A percentile compares a stretch with the other conserved stretches of the same genome.
Evolutionary conservation across 2,888 invertebrate species (phyloP).

Genomic region (Drosophila mayaguana): DNA sequence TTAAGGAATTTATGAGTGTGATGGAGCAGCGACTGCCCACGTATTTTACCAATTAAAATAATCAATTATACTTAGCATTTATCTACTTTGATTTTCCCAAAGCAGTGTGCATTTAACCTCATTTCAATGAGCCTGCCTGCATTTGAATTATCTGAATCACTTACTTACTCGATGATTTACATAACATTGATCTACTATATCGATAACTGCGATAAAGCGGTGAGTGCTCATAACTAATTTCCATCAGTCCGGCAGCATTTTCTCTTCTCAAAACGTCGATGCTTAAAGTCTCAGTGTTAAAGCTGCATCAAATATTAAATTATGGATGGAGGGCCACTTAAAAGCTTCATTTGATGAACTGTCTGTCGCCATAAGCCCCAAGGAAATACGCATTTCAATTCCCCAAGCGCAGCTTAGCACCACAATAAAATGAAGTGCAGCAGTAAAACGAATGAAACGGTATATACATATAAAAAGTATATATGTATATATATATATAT

Average conservation of each 20-base stretch:
- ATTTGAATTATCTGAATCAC: not conserved
- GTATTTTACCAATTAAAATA: not conserved
- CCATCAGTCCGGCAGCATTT: not conserved
- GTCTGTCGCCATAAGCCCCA: conserved; percentile 63
- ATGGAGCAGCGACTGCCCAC: too few relatives aligned
- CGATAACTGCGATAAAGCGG: not conserved
- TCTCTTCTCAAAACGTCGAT: not conserved
- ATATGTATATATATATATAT: not conserved
- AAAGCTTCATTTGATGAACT: conserved; percentile 72
- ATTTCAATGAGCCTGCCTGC: not conserved
- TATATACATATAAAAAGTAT: not conserved
- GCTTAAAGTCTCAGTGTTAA: conserved; percentile 1
- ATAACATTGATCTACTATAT: conserved; percentile 1
- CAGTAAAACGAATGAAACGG: conserved; percentile 60
- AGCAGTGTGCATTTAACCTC: not conserved
- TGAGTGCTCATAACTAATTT: not conserved
- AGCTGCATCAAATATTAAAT: conserved; percentile 51
- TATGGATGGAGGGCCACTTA: conserved; percentile 47
- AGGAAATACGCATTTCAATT: conserved; percentile 71
- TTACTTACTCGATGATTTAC: not conserved
- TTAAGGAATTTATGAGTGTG: not conserved
- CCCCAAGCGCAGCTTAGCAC: conserved; percentile 76
- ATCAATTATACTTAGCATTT: too few relatives aligned
- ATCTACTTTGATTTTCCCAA: too few relatives aligned
- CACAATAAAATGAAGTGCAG: conserved; percentile 79